phyloP scores from a whole-genome alignment of 2,888 invertebrate species.

The Epinotia demarniana region DNA sequence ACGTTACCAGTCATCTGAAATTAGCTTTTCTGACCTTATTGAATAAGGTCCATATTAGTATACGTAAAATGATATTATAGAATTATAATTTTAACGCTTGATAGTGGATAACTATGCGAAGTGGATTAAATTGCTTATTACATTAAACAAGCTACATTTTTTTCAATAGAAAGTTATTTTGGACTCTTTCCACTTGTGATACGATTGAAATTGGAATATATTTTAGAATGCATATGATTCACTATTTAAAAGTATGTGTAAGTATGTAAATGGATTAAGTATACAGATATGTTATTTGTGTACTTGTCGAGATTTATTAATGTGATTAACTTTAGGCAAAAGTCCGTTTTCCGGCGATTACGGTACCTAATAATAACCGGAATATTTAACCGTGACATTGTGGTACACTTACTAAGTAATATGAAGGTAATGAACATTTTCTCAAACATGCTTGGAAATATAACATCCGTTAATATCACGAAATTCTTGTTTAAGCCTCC shows the following conservation, averaged over 20 bases:
- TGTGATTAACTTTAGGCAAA: neutral
- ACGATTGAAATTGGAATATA: neutral
- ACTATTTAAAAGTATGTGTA: neutral
- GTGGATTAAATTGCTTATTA: neutral
- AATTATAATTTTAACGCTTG: slow-evolving; percentile 5
- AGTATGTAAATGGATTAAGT: slow-evolving; percentile 20
- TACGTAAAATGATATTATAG: neutral
- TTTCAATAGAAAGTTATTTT: neutral
- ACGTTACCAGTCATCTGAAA: neutral
- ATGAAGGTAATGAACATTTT: too few relatives aligned
- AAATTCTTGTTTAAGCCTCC: too few relatives aligned
- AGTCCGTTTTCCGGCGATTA: neutral
- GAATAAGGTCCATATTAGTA: neutral
- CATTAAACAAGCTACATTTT: neutral
- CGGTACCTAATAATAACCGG: neutral
- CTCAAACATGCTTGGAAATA: too few relatives aligned
- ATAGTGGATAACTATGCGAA: slow-evolving; percentile 10
- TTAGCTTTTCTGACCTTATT: slow-evolving; percentile 8
- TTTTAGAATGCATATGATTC: neutral
- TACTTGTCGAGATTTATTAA: neutral
- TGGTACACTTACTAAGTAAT: too few relatives aligned
- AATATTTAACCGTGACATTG: neutral
- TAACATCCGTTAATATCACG: too few relatives aligned
- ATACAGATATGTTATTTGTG: neutral
- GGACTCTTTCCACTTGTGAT: neutral